Evolutionary conservation across 2,113 vertebrate species (phyloP).

Genomic region (Gila orcuttii): DNA sequence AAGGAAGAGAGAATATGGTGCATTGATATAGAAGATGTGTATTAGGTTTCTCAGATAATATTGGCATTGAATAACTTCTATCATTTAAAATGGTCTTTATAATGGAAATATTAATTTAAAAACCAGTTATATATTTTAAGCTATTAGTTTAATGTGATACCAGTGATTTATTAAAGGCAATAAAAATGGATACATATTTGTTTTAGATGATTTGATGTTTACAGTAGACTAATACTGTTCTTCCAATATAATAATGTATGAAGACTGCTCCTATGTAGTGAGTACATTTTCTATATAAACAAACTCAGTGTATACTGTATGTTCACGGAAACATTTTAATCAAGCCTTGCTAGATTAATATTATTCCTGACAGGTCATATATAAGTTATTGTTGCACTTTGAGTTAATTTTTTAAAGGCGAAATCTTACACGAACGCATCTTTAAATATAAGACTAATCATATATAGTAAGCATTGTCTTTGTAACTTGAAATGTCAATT

Average conservation of each 20-base stretch:
- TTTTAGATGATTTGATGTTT: not conserved
- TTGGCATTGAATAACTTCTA: not conserved
- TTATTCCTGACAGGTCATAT: not conserved
- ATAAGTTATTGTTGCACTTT: not conserved
- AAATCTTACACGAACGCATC: not conserved
- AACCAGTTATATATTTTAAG: not conserved
- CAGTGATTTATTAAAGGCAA: not conserved
- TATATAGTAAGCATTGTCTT: not conserved
- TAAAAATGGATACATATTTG: not conserved
- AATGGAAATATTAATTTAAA: not conserved
- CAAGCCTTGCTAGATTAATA: not conserved
- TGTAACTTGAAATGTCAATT: not conserved
- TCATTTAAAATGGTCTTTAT: not conserved
- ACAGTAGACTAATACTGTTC: not conserved
- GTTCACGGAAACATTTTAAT: not conserved
- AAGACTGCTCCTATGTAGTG: not conserved
- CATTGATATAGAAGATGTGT: not conserved
- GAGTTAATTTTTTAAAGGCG: not conserved
- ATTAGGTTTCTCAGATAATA: constrained; percentile 7
- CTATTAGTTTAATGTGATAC: not conserved
- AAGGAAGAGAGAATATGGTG: constrained; percentile 6
- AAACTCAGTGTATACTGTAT: not conserved
- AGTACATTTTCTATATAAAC: not conserved
- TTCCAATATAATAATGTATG: not conserved
- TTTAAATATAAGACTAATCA: too few species aligned